Conservation (phyloP, 2,113 vertebrate genomes). For the Mus spicilegus region DNA sequence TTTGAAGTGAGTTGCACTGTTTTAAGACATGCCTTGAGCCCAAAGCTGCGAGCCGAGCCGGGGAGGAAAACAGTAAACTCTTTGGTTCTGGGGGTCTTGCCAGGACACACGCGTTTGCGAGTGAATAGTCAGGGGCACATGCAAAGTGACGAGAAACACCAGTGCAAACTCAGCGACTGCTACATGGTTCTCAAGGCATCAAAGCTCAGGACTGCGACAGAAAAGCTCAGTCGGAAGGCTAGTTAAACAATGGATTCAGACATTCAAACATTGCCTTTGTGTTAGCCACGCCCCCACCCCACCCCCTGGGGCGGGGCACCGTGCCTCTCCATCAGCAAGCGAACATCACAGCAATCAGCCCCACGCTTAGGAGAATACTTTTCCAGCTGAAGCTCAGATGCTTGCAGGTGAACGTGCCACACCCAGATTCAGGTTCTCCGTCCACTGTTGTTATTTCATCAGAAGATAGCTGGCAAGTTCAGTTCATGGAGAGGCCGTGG, state of each 20-base stretch:
- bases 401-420: not conserved
- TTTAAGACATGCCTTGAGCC: conserved; percentile 90
- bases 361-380: not conserved
- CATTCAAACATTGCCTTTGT: conserved; percentile 86
- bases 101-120: conserved; percentile 78
- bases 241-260: conserved; percentile 12
- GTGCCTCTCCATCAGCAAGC: not conserved
- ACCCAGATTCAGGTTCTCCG: not conserved
- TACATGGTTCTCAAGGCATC: conserved; percentile 65
- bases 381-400: not conserved
- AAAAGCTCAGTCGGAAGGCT: conserved; percentile 52
- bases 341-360: not conserved
- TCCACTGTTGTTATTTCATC: not conserved
- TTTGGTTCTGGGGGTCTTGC: conserved; percentile 81
- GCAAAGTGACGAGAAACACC: conserved; percentile 83
- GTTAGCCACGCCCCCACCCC: not conserved
- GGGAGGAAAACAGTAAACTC: conserved; percentile 87
- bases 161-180: conserved; percentile 74
- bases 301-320: not conserved
- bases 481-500: conserved; percentile 7
- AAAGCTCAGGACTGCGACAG: conserved; percentile 79
- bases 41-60: conserved; percentile 88
- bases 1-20: conserved; percentile 92
- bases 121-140: conserved; percentile 82
- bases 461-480: conserved; percentile 47